phyloP scores from a whole-genome alignment of 2,888 invertebrate genomes.

The Acrobasis repandana region DNA sequence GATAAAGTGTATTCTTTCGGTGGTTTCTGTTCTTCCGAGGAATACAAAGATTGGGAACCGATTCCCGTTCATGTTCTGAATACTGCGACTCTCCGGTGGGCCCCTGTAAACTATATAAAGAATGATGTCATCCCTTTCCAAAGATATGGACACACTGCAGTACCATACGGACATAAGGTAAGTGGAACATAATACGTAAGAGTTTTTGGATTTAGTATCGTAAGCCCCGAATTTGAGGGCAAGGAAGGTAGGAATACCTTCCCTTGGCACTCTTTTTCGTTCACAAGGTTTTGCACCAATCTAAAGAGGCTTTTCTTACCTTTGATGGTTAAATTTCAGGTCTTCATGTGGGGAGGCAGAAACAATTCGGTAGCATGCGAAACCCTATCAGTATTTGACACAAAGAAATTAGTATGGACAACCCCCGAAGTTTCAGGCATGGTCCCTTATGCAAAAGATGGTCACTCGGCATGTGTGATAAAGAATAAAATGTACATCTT shows the following conservation, averaged over 20 bases:
- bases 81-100: conserved; percentile 86
- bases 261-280: too few relatives aligned
- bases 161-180: conserved; percentile 88
- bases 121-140: conserved; percentile 87
- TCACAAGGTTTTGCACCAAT: too few relatives aligned
- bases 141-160: conserved; percentile 96
- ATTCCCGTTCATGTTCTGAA: conserved; percentile 95
- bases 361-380: conserved; percentile 93
- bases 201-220: not conserved
- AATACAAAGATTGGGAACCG: conserved; percentile 88
- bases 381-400: conserved; percentile 91
- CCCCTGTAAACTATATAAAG: conserved; percentile 76
- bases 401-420: conserved; percentile 86
- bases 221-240: not conserved
- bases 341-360: conserved; percentile 96
- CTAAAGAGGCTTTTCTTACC: too few relatives aligned
- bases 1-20: conserved; percentile 94
- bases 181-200: conserved; percentile 21
- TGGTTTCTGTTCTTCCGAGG: conserved; percentile 94
- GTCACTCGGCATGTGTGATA: conserved; percentile 94
- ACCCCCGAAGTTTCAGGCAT: conserved; percentile 85
- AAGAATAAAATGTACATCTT: conserved; percentile 92
- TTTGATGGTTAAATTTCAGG: conserved; percentile 50
- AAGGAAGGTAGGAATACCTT: too few relatives aligned
- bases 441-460: conserved; percentile 93